phyloP scores from a whole-genome alignment of 2,888 invertebrate genomes.

The Pomacea canaliculata region DNA sequence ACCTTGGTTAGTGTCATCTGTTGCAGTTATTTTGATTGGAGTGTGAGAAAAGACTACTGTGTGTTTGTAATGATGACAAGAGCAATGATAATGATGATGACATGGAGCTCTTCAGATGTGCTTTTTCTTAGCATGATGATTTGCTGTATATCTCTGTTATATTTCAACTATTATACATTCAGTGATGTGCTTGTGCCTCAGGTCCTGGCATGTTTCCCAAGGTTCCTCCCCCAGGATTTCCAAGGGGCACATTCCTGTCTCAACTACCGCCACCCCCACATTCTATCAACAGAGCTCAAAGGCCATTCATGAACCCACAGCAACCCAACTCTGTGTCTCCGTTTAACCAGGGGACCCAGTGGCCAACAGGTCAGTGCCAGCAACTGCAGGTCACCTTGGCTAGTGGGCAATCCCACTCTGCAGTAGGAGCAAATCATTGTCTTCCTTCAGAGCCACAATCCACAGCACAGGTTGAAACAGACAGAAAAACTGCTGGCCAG shows the following conservation, averaged over 20 bases:
- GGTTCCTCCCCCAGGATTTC: too few relatives aligned
- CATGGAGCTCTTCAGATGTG: too few relatives aligned
- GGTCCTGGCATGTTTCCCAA: too few relatives aligned
- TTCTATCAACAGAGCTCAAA: slow-evolving; percentile 31
- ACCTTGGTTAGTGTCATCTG: slow-evolving; percentile 12
- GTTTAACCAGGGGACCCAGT: slow-evolving; percentile 1
- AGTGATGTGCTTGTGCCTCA: too few relatives aligned
- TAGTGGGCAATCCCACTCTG: slow-evolving; percentile 30
- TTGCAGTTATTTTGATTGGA: too few relatives aligned
- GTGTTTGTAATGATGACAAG: too few relatives aligned
- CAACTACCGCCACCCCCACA: slow-evolving; percentile 13
- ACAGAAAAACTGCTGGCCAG: neutral
- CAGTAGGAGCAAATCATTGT: slow-evolving; percentile 18
- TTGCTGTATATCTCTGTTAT: too few relatives aligned
- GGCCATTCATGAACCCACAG: slow-evolving; percentile 16
- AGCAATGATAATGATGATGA: too few relatives aligned
- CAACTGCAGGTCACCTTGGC: slow-evolving; percentile 7
- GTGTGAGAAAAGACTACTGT: too few relatives aligned
- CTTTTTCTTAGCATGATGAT: too few relatives aligned
- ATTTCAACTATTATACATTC: too few relatives aligned
- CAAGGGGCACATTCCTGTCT: neutral
- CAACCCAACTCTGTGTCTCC: neutral
- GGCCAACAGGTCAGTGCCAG: slow-evolving; percentile 33
- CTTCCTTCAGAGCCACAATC: neutral
- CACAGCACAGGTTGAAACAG: neutral